Evolutionary conservation across 2,797 vertebrate species (phyloP).

Genomic region (Amniataba percoides): DNA sequence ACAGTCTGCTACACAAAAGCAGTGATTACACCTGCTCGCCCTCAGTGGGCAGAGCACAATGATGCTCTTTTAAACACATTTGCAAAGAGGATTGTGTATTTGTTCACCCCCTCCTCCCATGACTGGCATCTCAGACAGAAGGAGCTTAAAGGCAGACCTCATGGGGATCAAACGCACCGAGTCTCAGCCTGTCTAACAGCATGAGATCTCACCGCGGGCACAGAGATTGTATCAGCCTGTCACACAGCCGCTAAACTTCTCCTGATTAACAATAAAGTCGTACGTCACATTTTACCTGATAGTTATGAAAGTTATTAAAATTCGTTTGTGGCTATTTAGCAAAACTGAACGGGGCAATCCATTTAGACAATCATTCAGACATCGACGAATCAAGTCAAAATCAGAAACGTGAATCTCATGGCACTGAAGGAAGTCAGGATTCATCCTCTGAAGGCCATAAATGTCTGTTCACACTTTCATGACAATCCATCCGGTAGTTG

Average conservation of each 20-base stretch:
- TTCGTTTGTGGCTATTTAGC: too few species aligned
- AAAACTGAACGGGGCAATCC: neutral
- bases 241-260: slow-evolving; percentile 35
- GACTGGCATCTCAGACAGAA: slow-evolving; percentile 77
- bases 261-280: slow-evolving; percentile 39
- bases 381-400: neutral
- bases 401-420: neutral
- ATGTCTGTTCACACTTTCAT: too few species aligned
- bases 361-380: too few species aligned
- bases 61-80: slow-evolving; percentile 70
- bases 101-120: slow-evolving; percentile 57
- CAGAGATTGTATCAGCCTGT: slow-evolving; percentile 35
- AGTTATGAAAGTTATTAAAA: neutral
- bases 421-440: neutral
- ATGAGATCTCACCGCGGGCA: slow-evolving; percentile 58
- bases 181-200: slow-evolving; percentile 64
- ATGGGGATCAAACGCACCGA: slow-evolving; percentile 67
- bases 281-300: too few species aligned
- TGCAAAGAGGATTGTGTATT: slow-evolving; percentile 71
- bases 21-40: slow-evolving; percentile 73
- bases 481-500: too few species aligned
- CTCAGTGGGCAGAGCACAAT: slow-evolving; percentile 58
- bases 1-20: slow-evolving; percentile 52
- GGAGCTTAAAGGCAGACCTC: slow-evolving; percentile 78
- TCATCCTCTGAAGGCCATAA: too few species aligned